Evolutionary conservation across 2,888 invertebrate genomes (phyloP), one percentile per base, ranked within the genome.

Genomic region (Agrenia bidenticulata): DNA sequence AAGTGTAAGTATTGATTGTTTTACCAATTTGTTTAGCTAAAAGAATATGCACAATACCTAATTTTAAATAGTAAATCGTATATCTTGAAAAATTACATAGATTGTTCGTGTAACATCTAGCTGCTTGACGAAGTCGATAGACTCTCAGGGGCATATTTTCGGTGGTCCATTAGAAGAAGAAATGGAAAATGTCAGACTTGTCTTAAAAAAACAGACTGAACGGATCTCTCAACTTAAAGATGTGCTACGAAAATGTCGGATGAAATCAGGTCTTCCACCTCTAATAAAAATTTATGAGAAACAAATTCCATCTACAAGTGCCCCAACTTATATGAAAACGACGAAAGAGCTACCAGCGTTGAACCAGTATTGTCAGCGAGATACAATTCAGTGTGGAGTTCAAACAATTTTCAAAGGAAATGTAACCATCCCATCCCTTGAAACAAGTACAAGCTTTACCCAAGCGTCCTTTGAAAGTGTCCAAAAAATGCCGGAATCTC

Each of bases 181-280:
- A 11, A 60, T 51, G 49, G 51, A 17, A 17, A 27, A 60, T 19
- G 51, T 32, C 4, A n/a, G 41, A 39, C 45, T 9, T 9, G 11
- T 11, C 5, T 32, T 32, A 11, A 45, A 41, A n/a, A 37, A 57
- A 23, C 58, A 58, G 23, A 21, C 17, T 13, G 13, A 49, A 5
- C 50, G 62, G 21, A 62, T 67, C 26, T 1, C 2, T 2, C 58
- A 57, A 2, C 32, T 67, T n/a, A 64, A 64, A 39, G 51, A 65
- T 13, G 50, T 69, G 1, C 56, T 73, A 19, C 66, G 45, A 4
- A 64, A 66, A 21, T 73, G 70, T 41, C 70, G 69, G 45, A 56
- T 56, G 13, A 75, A 75, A 55, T 56, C 67, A 19, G 73, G 75
- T 15, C 58, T 75, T 1, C 75, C 75, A 0, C 72, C 70, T 13